phyloP scores from a whole-genome alignment of 1,140 invertebrate genomes.

The Aphelinus certus region DNA sequence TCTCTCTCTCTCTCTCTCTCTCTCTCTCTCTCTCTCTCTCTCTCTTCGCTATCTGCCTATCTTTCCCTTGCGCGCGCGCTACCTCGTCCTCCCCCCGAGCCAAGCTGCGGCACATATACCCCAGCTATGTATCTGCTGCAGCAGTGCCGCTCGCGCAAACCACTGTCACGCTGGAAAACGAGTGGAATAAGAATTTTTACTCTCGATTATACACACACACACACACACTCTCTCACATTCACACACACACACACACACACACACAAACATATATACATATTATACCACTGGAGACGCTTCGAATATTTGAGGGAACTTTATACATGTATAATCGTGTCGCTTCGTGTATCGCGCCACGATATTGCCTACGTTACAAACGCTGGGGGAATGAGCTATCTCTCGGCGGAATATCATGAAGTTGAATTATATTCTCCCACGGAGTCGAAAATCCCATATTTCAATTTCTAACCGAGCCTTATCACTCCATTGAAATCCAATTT shows the following conservation, averaged over 20 bases:
- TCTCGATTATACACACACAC: constrained; percentile 2
- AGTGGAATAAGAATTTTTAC: constrained; percentile 1
- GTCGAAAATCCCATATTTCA: too few species aligned
- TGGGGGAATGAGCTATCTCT: too few species aligned
- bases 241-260: too few species aligned
- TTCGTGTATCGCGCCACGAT: constrained; percentile 1
- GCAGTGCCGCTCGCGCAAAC: neutral
- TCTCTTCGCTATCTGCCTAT: constrained; percentile 16
- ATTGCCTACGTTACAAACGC: neutral
- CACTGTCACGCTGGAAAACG: neutral
- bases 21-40: neutral
- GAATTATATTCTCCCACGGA: too few species aligned
- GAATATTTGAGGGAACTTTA: constrained; percentile 9
- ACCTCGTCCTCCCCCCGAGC: too few species aligned
- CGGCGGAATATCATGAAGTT: too few species aligned
- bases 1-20: neutral
- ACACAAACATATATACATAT: neutral
- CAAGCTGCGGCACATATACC: too few species aligned
- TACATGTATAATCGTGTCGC: constrained; percentile 23
- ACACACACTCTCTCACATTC: too few species aligned
- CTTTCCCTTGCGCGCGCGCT: neutral
- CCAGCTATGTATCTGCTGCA: too few species aligned
- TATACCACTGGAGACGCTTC: neutral
- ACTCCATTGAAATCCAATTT: too few species aligned
- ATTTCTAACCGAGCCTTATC: too few species aligned